These are phyloP conservation scores for Heterodera schachtii DNA, from an alignment of 1,140 invertebrate species.

Conservation along the genomic window DNA sequence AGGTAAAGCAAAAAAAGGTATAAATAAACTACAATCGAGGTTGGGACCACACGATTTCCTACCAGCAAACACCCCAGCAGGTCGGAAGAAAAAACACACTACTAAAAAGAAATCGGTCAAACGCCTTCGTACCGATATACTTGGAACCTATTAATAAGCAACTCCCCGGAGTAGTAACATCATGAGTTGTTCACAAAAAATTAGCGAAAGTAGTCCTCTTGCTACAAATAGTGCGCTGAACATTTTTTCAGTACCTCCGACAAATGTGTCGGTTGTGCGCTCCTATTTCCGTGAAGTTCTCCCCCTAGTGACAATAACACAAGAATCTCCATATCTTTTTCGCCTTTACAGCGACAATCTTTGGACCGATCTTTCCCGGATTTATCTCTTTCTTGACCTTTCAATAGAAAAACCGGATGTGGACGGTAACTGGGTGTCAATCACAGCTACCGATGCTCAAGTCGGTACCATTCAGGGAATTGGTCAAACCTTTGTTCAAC, in stretches of 20 bases:
- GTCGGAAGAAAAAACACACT: no score
- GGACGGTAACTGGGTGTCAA: no score
- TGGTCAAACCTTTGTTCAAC: no score
- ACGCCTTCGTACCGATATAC: no score
- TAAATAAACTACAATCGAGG: constrained; percentile 2
- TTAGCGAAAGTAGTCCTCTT: constrained; percentile 1
- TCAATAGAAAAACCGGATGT: constrained; percentile 24
- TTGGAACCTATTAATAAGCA: not conserved
- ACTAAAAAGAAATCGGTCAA: no score
- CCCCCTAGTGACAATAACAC: constrained; percentile 29
- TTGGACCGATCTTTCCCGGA: constrained; percentile 34
- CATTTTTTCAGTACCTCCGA: constrained; percentile 38
- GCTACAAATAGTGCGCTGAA: constrained; percentile 31
- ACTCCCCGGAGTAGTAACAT: not conserved
- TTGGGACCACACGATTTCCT: no score
- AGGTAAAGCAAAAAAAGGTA: not conserved
- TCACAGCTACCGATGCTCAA: no score
- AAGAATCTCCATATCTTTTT: no score
- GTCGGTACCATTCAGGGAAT: no score
- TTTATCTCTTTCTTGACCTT: constrained; percentile 33
- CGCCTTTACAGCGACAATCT: constrained; percentile 28
- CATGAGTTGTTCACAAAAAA: not conserved
- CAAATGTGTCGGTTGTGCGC: constrained; percentile 32
- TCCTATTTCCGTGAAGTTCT: constrained; percentile 28
- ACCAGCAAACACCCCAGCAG: no score